phyloP scores from a whole-genome alignment of 2,888 invertebrate genomes.

The Euplexia lucipara region DNA sequence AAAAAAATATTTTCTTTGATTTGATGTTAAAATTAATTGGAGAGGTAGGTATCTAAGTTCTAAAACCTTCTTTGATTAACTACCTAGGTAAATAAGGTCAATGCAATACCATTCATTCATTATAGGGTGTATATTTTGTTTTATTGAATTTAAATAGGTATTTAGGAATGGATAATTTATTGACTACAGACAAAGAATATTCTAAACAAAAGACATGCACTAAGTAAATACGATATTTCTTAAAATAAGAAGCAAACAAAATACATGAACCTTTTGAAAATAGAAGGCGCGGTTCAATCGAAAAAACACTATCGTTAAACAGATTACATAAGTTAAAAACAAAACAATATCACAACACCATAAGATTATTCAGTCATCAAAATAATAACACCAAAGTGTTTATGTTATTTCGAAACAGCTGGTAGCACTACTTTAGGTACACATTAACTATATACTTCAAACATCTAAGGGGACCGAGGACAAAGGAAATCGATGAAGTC shows the following conservation, averaged over 20 bases:
- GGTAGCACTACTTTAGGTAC: constrained; percentile 67
- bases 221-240: not conserved
- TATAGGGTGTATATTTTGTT: too few species aligned
- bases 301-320: not conserved
- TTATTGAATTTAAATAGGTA: too few species aligned
- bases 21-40: too few species aligned
- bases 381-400: constrained; percentile 61
- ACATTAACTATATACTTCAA: constrained; percentile 51
- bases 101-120: too few species aligned
- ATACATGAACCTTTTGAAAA: not conserved
- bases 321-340: constrained; percentile 77
- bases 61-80: not conserved
- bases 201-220: not conserved
- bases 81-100: too few species aligned
- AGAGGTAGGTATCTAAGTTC: too few species aligned
- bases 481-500: constrained; percentile 89
- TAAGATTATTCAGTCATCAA: constrained; percentile 62
- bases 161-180: too few species aligned
- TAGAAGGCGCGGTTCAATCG: not conserved
- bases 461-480: constrained; percentile 81
- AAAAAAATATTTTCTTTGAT: too few species aligned
- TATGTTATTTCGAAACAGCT: constrained; percentile 80
- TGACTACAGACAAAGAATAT: not conserved
- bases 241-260: not conserved
- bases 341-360: constrained; percentile 68